Base-by-base conservation (phyloP, 92 coral and sea anemone species). In the Virgularia gustaviana region DNA sequence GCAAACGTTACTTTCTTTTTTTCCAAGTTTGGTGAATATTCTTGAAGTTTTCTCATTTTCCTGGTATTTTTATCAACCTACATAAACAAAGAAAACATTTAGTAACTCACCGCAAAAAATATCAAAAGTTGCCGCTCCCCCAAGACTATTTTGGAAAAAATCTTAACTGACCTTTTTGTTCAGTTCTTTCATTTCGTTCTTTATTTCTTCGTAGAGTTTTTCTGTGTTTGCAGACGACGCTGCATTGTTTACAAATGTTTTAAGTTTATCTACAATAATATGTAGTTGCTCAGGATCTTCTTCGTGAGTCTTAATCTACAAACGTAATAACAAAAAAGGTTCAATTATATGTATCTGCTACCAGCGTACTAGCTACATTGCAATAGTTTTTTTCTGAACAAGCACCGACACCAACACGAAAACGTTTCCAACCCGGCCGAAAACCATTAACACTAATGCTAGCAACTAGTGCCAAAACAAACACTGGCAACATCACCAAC, bases 131-230 rank as follows among this genome's bases (percentile, higher is more conserved):
- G 8, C 0, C 34, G 49, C 45, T 9, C 16, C 16, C 54, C 9
- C 20, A 9, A 27, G 53, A 20, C 0, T 9, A 47, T 15, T 55
- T 25, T 6, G 9, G 22, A 23, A 19, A 20, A 4, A n/a, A n/a
- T n/a, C n/a, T n/a, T n/a, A 2, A 31, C 53, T 70, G 28, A 87
- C 91, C 88, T 89, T 83, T 30, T 84, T 78, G 29, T 86, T 80
- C 22, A 91, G 52, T 36, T 76, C 80, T 32, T 79, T 71, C 32
- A 86, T 86, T 47, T 90, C 89, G 36, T 37, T 63, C 33, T 82
- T 80, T 51, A 91, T 82, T 37, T 91, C 91, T 53, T 79, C 75
- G 35, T 68, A 68, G 51, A 68, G 57, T 35, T 68, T 30, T 59
- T 68, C 61, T 4, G 75, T 49, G 22, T 49, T 54, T n/a, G n/a